phyloP scores from a whole-genome alignment of 2,113 vertebrate genomes.

The Thunnus maccoyii region DNA sequence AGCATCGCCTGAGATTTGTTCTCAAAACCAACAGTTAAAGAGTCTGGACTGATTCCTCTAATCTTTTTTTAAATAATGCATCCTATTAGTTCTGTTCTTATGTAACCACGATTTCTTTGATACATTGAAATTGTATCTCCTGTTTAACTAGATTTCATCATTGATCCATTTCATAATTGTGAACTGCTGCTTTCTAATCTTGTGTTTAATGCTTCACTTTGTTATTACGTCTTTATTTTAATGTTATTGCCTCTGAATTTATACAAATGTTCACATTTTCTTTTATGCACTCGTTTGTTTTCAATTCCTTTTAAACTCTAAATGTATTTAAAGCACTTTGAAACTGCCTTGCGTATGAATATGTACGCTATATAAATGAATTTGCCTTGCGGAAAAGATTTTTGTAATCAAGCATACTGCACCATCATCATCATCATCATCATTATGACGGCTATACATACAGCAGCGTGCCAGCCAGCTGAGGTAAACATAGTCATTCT shows the following conservation, averaged over 20 bases:
- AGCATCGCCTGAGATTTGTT: not conserved
- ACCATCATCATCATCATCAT: not conserved
- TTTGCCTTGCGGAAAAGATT: not conserved
- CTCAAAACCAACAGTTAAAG: not conserved
- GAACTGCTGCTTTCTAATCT: not conserved
- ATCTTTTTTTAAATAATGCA: too few relatives aligned
- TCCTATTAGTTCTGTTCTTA: too few relatives aligned
- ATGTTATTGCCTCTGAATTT: too few relatives aligned
- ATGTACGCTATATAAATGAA: not conserved
- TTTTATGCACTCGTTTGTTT: not conserved
- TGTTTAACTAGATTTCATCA: not conserved
- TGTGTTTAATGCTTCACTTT: too few relatives aligned
- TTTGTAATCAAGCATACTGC: not conserved
- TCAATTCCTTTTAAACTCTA: not conserved
- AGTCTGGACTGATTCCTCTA: not conserved
- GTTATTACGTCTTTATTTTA: too few relatives aligned
- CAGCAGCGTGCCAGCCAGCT: slow-evolving; percentile 98
- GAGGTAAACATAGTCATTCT: slow-evolving; percentile 95
- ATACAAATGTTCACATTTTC: too few relatives aligned
- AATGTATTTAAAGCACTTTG: too few relatives aligned
- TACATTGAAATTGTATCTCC: not conserved
- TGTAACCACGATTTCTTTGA: too few relatives aligned
- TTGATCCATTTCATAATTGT: too few relatives aligned
- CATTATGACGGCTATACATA: slow-evolving; percentile 75
- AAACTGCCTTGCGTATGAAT: not conserved